phyloP scores from a whole-genome alignment of 2,888 invertebrate genomes.

The Dione vanillae region DNA sequence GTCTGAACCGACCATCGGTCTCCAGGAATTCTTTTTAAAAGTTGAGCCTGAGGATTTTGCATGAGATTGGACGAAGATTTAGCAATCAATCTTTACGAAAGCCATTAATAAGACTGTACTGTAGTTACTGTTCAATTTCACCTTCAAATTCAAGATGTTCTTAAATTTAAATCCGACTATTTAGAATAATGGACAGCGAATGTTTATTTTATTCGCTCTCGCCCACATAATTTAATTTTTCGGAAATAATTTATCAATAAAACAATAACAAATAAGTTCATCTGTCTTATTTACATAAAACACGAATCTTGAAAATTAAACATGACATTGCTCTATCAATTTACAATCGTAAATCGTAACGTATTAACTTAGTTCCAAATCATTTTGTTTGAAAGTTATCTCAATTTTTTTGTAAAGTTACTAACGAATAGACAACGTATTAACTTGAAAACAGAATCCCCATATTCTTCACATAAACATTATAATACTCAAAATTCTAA shows the following conservation, averaged over 20 bases:
- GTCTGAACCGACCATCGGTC: conserved; percentile 48
- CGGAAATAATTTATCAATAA: conserved; percentile 23
- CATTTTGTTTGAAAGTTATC: background rate
- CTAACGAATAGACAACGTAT: no score
- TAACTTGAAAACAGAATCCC: no score
- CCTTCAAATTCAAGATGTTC: no score
- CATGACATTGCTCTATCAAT: conserved; percentile 1
- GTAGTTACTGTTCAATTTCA: no score
- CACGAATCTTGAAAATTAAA: conserved; percentile 36
- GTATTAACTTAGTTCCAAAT: background rate
- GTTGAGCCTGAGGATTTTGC: conserved; percentile 25
- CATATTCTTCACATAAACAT: background rate
- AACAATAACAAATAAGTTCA: conserved; percentile 37
- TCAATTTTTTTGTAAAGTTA: no score
- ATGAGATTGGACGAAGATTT: conserved; percentile 14
- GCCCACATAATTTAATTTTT: background rate
- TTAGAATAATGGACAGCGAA: background rate
- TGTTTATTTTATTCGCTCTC: background rate
- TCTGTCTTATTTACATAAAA: conserved; percentile 44
- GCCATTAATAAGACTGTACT: conserved; percentile 10
- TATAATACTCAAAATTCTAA: background rate
- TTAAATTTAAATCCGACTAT: background rate
- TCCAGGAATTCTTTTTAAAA: conserved; percentile 34
- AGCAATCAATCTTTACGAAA: conserved; percentile 11
- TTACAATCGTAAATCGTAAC: background rate